A percentile compares a stretch with the other conserved stretches of the same genome.
These are phyloP conservation scores for Patella caerulea DNA, from an alignment of 2,888 invertebrate species.

Conservation along the genomic window DNA sequence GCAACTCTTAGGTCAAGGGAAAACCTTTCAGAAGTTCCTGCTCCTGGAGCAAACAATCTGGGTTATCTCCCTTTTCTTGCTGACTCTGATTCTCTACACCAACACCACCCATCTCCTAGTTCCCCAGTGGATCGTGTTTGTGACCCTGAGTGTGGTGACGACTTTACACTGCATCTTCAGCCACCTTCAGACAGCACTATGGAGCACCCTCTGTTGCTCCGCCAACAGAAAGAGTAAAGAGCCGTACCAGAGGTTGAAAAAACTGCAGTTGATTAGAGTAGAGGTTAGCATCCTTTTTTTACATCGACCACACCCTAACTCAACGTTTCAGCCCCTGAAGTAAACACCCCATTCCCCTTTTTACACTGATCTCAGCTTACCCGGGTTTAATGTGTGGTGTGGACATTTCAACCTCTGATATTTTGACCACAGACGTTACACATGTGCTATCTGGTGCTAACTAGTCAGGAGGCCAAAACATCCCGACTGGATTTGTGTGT, in stretches of 20 bases:
- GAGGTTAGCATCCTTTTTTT: conserved; percentile 44
- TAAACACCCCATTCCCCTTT: no score
- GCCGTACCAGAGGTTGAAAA: conserved; percentile 58
- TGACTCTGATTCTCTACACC: conserved; percentile 48
- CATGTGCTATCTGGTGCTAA: no score
- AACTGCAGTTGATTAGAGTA: conserved; percentile 57
- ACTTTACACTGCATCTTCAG: conserved; percentile 48
- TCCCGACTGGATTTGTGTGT: no score
- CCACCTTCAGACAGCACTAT: conserved; percentile 50
- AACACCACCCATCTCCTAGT: conserved; percentile 30
- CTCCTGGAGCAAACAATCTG: conserved; percentile 44
- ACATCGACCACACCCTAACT: no score
- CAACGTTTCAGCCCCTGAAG: no score
- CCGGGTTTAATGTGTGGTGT: no score
- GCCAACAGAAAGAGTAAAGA: conserved; percentile 46
- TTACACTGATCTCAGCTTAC: no score
- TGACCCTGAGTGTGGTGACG: conserved; percentile 41
- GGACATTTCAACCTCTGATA: no score
- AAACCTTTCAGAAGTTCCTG: conserved; percentile 44
- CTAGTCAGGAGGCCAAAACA: no score
- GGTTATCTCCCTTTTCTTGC: conserved; percentile 37
- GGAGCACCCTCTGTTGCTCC: conserved; percentile 52
- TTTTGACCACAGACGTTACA: no score
- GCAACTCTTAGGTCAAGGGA: conserved; percentile 52
- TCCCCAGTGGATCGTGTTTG: conserved; percentile 49